Base-by-base conservation (phyloP, 2,888 invertebrate genomes). In the Nemapogon koenigi region DNA sequence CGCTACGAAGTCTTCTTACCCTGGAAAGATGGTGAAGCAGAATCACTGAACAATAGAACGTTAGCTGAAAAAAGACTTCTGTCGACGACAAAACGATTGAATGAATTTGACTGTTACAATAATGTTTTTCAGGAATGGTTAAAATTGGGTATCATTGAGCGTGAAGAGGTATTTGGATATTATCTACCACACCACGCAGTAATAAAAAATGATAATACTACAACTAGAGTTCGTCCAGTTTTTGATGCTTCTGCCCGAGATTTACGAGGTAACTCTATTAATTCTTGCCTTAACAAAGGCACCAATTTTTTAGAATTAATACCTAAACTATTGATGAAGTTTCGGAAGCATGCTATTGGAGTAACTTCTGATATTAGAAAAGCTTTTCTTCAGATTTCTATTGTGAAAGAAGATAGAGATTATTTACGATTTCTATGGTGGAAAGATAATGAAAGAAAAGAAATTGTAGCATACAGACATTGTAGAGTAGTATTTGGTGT, bases 341-440 rank as follows among this genome's bases (percentile, higher is more conserved):
- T 52, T 41, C 38, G 47, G 10, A 16, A 38, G 7, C 18, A 37
- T 17, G 42, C 37, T 30, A 40, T 49, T 33, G 54, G 49, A 4
- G 45, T 49, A 1, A 39, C 46, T 2, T 37, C 51, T 4, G 53
- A 56, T 40, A 56, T 60, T 3, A 22, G 43, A 11, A 52, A 52
- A 35, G 57, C 54, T 1, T 59, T 59, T 41, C 40, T 53, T 11
- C 54, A 53, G 44, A 52, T 58, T n/a, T 42, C 41, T 26, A 16
- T 54, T 1, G 15, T 40, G 4, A 19, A 42, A 39, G 26, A 41
- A 4, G 53, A 60, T 32, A 36, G 57, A 33, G 43, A 54, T 33
- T 52, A 41, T 36, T 37, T 55, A 2, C 22, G 46, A 32, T 57
- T 57, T 40, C 40, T 59, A 4, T 51, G 52, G 51, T 45, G 37